Base-by-base conservation (phyloP, 1,140 invertebrate species). In the Diorhabda elongata region DNA sequence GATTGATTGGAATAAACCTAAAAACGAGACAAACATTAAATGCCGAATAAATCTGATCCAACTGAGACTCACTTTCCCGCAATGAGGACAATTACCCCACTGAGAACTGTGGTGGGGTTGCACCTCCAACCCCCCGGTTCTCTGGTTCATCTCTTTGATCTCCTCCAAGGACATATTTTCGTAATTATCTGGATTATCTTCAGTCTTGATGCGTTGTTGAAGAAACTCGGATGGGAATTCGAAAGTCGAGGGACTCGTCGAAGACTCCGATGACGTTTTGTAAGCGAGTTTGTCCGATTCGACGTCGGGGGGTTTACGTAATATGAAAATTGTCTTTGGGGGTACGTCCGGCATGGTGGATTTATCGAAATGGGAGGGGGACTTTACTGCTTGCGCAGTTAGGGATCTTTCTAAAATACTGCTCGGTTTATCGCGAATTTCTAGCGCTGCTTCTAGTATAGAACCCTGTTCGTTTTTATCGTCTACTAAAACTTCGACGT, bases 21-120 rank as follows among this genome's bases (percentile, higher is more conserved):
- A 52, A 52, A 52, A 52, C n/a, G n/a, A 52, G 1, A 52, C 5
- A 52, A 52, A n/a, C 47, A 52, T 8, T 2, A 2, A 52, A 52
- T n/a, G 47, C 4, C 47, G 3, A 52, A 52, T 8, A 52, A 52
- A 52, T 8, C 26, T 26, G 26, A 59, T 52, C 4, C 4, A 52
- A 52, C 26, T 26, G 47, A 52, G 6, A 52, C 47, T 8, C n/a
- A 76, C 70, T 75, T 87, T 85, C 63, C 86, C 86, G 72, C 87
- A 89, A 78, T 89, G 88, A 6, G 88, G 88, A 77, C 88, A 89
- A 72, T 86, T 86, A 1, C 86, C 86, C 73, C 85, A 86, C 11
- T 86, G 86, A 3, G 85, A 85, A 47, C 85, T 84, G 47, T 85
- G 73, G 75, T 87, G 86, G 68, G 86, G 85, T 76, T 83, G 75